Conservation (phyloP, 2,113 vertebrate species). For the Colossoma macropomum region DNA sequence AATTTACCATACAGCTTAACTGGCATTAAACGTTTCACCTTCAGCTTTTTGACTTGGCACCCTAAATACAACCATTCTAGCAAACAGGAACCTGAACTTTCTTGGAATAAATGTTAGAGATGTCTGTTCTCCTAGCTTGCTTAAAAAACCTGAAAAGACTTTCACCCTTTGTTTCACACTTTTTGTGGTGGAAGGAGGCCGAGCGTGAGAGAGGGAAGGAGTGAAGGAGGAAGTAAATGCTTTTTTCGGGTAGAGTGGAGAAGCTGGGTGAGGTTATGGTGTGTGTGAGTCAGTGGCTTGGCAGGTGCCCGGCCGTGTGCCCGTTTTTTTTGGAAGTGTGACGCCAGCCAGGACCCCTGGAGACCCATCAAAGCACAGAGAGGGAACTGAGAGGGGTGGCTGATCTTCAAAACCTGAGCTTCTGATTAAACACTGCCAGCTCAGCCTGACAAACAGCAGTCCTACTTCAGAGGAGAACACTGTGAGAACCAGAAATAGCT, state of each 20-base stretch:
- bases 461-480: conserved; percentile 17
- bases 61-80: not conserved
- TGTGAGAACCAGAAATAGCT: not conserved
- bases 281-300: conserved; percentile 34
- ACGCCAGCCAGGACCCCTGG: conserved; percentile 51
- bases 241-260: not conserved
- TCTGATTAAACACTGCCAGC: conserved; percentile 52
- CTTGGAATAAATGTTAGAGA: not conserved
- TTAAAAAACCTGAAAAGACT: not conserved
- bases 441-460: conserved; percentile 15
- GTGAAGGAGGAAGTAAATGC: not conserved
- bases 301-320: conserved; percentile 23
- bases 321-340: conserved; percentile 22
- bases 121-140: not conserved
- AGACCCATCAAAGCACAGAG: conserved; percentile 57
- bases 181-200: not conserved
- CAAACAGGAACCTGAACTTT: not conserved
- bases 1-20: not conserved
- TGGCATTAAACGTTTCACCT: not conserved
- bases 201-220: not conserved
- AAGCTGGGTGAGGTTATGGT: not conserved
- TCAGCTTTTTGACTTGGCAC: not conserved
- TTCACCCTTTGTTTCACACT: not conserved
- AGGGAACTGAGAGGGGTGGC: conserved; percentile 47
- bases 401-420: conserved; percentile 64